Base-by-base conservation (phyloP, 1,140 invertebrate genomes). In the Caenorhabditis briggsae region DNA sequence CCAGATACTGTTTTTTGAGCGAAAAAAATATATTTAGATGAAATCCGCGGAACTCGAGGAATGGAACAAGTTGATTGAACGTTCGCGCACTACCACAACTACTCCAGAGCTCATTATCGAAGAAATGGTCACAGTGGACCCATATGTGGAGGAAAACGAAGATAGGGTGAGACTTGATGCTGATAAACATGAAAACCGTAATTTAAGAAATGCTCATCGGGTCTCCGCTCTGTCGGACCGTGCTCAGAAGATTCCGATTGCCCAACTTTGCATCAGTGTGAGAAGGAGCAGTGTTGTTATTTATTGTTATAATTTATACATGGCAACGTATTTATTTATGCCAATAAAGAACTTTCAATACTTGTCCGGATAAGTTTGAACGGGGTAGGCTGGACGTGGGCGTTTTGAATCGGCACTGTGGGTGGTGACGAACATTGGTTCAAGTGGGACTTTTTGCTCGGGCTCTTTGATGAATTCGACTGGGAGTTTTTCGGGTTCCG, bases 231-330 rank as follows among this genome's bases (percentile, higher is more conserved):
- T 9, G 84, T 85, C 1, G 84, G 84, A 0, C 84, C 84, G 2
- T 85, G 84, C 25, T 64, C 53, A 0, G 84, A 85, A 7, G 84
- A 85, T 41, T 74, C 84, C 33, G 84, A 85, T 59, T 85, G 84
- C n/a, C 84, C 84, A 16, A 74, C 84, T 2, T n/a, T 85, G 5
- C 84, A 85, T 56, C 61, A 74, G 55, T 85, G 84, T 43, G 84
- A 85, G 16, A 70, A 65, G n/a, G 65, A 85, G 6, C 46, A 74
- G 50, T 85, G 84, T n/a, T 85, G 84, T 58, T 85, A 85, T 74
- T 53, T 74, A 25, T 23, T 85, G 11, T 84, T 59, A 64, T 43
- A 20, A 25, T 84, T 16, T 20, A 18, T n/a, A 50, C n/a, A n/a
- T 33, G 33, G 20, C 56, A 58, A 53, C 50, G n/a, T 58, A 8